Evolutionary conservation across 2,888 invertebrate genomes (phyloP), one percentile per base, ranked within the genome.

Genomic region (Plebejus anna): DNA sequence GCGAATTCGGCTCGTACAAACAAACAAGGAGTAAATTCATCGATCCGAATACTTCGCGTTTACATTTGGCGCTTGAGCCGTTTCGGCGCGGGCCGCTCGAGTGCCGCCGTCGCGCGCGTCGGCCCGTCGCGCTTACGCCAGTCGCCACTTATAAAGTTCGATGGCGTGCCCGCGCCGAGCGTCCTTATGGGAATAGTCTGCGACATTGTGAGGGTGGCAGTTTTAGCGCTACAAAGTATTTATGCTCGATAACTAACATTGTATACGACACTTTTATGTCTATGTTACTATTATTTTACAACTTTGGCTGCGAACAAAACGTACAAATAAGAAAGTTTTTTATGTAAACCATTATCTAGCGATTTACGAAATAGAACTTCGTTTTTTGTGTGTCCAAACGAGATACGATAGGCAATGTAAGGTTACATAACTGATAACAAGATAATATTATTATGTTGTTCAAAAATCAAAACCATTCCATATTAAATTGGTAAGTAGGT

Each of bases 1-100:
- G 91, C 92, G 93, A 94, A 94, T 94, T 91, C 91, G 86, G 90
- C 88, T 91, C 88, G 91, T 92, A 91, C 89, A 89, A 89, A 84
- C 89, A 87, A 87, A 92, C 91, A 91, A 91, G 92, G 92, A 90
- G 87, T 84, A 86, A 85, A 89, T 88, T 88, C 88, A 93, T 92
- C 93, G 94, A 93, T 91, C 90, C 84, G 83, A 82, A 82, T 84
- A 82, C 86, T 85, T 84, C 82, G 86, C 84, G 86, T 82, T 81
- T 80, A 80, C 81, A 79, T 83, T 82, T 81, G 88, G 86, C 88
- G 85, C 88, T 90, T 91, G 85, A 84, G 90, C 83, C 86, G 81
- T 89, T 84, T 82, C 83, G 80, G 78, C 79, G 82, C 82, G 80
- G 80, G 80, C 82, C 83, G 83, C 89, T 91, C 89, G 87, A 90